Evolutionary conservation across 1,140 invertebrate species (phyloP), one percentile per base, ranked within the genome.

Genomic region (Paralvinella palmiformis): DNA sequence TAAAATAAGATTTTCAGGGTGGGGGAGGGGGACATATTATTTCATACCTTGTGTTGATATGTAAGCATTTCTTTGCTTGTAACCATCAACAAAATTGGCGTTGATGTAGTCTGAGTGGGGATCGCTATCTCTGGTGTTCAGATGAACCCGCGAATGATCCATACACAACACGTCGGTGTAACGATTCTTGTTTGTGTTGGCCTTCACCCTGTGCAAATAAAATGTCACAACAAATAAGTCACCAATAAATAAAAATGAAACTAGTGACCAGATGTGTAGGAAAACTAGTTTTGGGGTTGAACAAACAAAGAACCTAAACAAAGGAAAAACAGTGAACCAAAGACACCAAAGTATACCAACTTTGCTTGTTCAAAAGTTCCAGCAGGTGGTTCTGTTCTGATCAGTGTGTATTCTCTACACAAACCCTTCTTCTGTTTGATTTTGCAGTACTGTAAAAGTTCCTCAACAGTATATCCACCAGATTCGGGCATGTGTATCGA

Each of bases 131-230:
- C 31, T 20, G 74, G 83, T 84, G 0, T 98, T 83, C 22, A 65
- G 58, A 58, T 98, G 91, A 0, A 99, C 96, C 15, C 97, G 85
- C n/a, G 94, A 48, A 20, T 63, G 59, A 41, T 66, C 64, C n/a
- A 62, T 99, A 0, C 97, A 96, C 15, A 98, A 96, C 0, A 99
- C 96, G 78, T 99, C 99, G 4, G 96, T 96, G 79, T 99, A 99
- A 33, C 97, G 87, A 83, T 99, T 99, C 81, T 99, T 99, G 1
- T 93, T 91, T 17, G 48, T 17, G 56, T 65, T 65, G 27, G 17
- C 22, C 56, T 65, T 59, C n/a, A 33, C 45, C 50, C 63, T 65
- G 63, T n/a, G 29, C 29, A n/a, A 17, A 41, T 10, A 41, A 41
- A 41, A 41, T n/a, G n/a, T n/a, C n/a, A n/a, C n/a, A n/a, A n/a